Conservation (phyloP, 2,113 vertebrate species). For the Thamnaconus septentrionalis region DNA sequence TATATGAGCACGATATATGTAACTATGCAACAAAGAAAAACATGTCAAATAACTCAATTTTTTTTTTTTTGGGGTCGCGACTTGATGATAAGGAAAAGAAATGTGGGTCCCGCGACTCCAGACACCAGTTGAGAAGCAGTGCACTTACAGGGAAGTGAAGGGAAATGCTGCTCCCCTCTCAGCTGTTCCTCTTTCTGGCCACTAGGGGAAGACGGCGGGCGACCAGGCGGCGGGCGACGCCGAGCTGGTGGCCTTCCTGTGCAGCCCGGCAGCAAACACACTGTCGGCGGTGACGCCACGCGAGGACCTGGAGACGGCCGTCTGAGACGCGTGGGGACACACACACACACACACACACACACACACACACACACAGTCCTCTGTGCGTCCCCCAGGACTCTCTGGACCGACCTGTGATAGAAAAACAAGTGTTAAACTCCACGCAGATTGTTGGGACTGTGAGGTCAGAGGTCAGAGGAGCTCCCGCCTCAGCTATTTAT, state of each 20-base stretch:
- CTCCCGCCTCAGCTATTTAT: slow-evolving; percentile 59
- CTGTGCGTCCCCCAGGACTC: slow-evolving; percentile 24
- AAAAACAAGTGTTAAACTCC: no score
- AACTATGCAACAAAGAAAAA: no score
- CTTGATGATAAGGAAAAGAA: no score
- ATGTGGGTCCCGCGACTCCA: no score
- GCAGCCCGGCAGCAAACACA: slow-evolving; percentile 74
- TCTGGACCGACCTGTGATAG: background rate
- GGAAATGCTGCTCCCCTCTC: background rate
- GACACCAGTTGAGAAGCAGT: no score
- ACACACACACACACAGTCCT: slow-evolving; percentile 18
- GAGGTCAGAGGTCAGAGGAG: background rate
- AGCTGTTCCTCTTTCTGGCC: background rate
- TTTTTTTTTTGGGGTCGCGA: no score
- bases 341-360: slow-evolving; percentile 25
- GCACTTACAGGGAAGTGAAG: background rate
- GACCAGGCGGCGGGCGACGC: slow-evolving; percentile 89
- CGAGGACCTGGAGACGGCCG: slow-evolving; percentile 96
- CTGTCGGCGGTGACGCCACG: slow-evolving; percentile 61
- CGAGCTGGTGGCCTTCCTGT: slow-evolving; percentile 86
- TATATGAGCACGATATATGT: no score
- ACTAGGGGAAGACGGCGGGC: slow-evolving; percentile 88
- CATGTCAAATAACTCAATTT: no score
- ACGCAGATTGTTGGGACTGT: background rate
- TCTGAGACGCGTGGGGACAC: slow-evolving; percentile 74